Percentiles rank a stretch among this genome's conserved stretches.
Evolutionary conservation across 1,140 invertebrate genomes (phyloP).

Genomic region (Papilio machaon): DNA sequence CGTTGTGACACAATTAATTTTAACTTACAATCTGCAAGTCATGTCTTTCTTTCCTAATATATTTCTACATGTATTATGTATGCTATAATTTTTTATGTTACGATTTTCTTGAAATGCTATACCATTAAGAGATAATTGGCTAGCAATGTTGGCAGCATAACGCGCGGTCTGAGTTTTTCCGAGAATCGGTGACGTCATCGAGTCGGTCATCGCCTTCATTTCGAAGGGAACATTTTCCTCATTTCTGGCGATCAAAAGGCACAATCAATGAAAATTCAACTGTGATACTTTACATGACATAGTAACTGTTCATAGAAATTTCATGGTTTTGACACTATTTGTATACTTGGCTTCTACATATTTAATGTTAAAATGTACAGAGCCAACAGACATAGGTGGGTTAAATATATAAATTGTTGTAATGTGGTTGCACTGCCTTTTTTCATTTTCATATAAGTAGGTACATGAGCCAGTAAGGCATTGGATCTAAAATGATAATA

Average conservation of each 20-base stretch:
- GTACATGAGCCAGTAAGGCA: too few species aligned
- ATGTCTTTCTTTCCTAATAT: not conserved
- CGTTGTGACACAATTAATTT: not conserved
- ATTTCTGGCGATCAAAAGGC: not conserved
- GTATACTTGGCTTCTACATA: not conserved
- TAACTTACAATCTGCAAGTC: not conserved
- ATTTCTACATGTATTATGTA: not conserved
- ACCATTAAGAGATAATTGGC: slow-evolving; percentile 22
- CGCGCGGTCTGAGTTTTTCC: slow-evolving; percentile 60
- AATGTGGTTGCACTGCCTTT: too few species aligned
- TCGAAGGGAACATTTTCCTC: slow-evolving; percentile 48
- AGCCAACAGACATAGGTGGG: too few species aligned
- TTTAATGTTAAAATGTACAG: too few species aligned
- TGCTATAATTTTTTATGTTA: slow-evolving; percentile 10
- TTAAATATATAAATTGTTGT: too few species aligned
- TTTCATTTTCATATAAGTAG: too few species aligned
- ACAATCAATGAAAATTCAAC: not conserved
- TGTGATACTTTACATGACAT: not conserved
- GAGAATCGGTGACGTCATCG: slow-evolving; percentile 68
- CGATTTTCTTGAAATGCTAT: not conserved
- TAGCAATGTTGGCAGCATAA: slow-evolving; percentile 15
- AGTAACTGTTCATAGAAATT: not conserved
- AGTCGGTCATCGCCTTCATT: slow-evolving; percentile 61
- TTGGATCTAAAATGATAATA: too few species aligned
- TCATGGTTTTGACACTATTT: not conserved